Base-by-base conservation (phyloP, 2,797 vertebrate genomes). In the Enoplosus armatus region DNA sequence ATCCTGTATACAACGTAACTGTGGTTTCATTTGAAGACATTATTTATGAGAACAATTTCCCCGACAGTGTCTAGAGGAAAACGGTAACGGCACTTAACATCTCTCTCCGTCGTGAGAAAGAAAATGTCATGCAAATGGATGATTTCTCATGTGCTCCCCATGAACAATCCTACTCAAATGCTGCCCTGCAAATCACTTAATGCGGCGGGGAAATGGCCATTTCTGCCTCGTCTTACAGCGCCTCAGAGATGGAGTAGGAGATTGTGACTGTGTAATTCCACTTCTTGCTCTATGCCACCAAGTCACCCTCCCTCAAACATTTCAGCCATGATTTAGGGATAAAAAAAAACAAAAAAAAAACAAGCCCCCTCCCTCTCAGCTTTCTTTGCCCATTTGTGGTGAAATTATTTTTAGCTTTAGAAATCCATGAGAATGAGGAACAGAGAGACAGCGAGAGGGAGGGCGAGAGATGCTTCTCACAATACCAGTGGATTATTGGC, bases 401-500 rank as follows among this genome's bases (percentile, higher is more conserved):
- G 67, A 87, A 87, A 93, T 89, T 92, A 93, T 94, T 95, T 95
- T 93, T 92, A 91, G 91, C 83, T 92, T 87, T 88, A 85, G 75
- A 90, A 85, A 85, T 80, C 62, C 70, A 85, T 51, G 65, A 86
- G 59, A 87, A 81, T 77, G 78, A 85, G 69, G 75, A 77, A 83
- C 5, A 37, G 72, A 71, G 72, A 73, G 67, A 78, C 29, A 77
- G 76, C 45, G 51, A 82, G 75, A 59, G 65, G 35, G 53, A 60
- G 70, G 48, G 70, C 50, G 58, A 66, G 69, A 61, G 60, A 72
- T 65, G 82, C 74, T 82, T 72, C 79, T 86, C 79, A 79, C 80
- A 75, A 82, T 86, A 71, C 71, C 86, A 79, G 77, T 83, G 88
- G 86, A 92, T 94, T 93, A 93, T 90, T 93, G 93, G 89, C 89